phyloP scores from a whole-genome alignment of 2,888 invertebrate species.

The Salticus scenicus region DNA sequence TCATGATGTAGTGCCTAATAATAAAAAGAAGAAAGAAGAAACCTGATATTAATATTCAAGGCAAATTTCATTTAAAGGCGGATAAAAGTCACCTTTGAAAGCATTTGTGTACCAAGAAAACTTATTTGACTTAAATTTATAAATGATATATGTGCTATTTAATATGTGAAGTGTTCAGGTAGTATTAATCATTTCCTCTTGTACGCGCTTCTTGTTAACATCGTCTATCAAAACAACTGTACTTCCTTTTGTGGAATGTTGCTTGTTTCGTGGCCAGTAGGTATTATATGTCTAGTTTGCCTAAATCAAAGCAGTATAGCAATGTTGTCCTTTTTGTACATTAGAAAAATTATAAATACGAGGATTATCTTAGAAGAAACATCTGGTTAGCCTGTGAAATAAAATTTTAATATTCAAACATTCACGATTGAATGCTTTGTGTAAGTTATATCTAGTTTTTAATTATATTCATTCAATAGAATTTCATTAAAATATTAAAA shows the following conservation, averaged over 20 bases:
- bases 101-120: constrained; percentile 33
- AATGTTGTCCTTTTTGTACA: constrained; percentile 26
- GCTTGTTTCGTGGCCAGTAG: constrained; percentile 67
- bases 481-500: constrained; percentile 17
- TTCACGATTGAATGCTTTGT: background rate
- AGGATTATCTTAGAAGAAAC: background rate
- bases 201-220: constrained; percentile 31
- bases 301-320: background rate
- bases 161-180: constrained; percentile 31
- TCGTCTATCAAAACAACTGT: constrained; percentile 37
- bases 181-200: constrained; percentile 47
- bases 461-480: constrained; percentile 37
- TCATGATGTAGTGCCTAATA: constrained; percentile 25
- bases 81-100: constrained; percentile 12
- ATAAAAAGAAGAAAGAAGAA: no score
- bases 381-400: constrained; percentile 23
- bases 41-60: background rate
- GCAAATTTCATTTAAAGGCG: constrained; percentile 20
- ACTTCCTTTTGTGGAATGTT: constrained; percentile 62
- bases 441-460: background rate
- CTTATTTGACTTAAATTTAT: constrained; percentile 27
- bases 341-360: constrained; percentile 16
- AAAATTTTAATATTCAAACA: constrained; percentile 9
- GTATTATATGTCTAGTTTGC: constrained; percentile 41
- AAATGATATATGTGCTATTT: constrained; percentile 31